phyloP scores from a whole-genome alignment of 1,140 invertebrate species.

The Panagrolaimus sp. region DNA sequence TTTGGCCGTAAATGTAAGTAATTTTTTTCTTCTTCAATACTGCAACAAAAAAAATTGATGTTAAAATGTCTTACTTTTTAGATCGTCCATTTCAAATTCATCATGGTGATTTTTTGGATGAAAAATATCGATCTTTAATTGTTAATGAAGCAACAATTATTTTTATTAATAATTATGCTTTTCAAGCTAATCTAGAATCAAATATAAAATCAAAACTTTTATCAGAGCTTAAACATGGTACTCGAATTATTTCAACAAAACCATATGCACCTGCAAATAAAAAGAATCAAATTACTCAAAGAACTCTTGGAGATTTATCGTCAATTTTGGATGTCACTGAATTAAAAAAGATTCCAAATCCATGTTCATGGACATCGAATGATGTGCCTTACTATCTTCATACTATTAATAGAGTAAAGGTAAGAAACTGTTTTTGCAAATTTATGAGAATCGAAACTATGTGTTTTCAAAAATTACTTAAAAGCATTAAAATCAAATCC shows the following conservation, averaged over 20 bases:
- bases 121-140: slow-evolving; percentile 51
- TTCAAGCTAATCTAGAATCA: slow-evolving; percentile 47
- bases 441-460: slow-evolving; percentile 1
- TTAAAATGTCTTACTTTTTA: no score
- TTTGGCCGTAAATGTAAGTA: slow-evolving; percentile 49
- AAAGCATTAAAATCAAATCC: no score
- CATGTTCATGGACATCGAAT: slow-evolving; percentile 51
- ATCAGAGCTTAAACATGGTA: slow-evolving; percentile 47
- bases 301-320: slow-evolving; percentile 49
- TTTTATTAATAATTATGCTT: slow-evolving; percentile 58
- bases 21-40: no score
- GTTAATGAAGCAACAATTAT: slow-evolving; percentile 54
- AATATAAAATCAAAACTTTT: slow-evolving; percentile 48
- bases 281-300: slow-evolving; percentile 34
- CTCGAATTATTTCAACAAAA: slow-evolving; percentile 49
- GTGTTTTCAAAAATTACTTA: no score
- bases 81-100: slow-evolving; percentile 39
- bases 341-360: slow-evolving; percentile 41
- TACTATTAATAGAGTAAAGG: slow-evolving; percentile 45
- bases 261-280: slow-evolving; percentile 41
- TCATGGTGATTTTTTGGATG: slow-evolving; percentile 49
- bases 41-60: no score
- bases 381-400: slow-evolving; percentile 54
- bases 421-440: slow-evolving; percentile 13
- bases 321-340: slow-evolving; percentile 50